phyloP scores from a whole-genome alignment of 2,797 vertebrate species.

The Centropyge bicolor region DNA sequence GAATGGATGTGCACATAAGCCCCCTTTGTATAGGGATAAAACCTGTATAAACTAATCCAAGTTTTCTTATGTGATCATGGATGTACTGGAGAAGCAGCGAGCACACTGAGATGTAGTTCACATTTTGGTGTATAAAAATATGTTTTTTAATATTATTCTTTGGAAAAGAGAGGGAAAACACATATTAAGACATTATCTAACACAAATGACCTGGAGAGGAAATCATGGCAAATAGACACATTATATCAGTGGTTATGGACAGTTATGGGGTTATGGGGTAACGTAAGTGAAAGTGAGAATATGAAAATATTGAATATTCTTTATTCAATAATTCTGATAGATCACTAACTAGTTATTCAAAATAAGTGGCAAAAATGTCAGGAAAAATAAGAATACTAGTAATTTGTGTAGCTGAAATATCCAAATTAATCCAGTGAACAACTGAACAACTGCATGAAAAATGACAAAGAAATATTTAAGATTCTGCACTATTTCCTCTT shows the following conservation, averaged over 20 bases:
- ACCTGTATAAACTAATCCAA: conserved; percentile 27
- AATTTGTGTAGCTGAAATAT: background rate
- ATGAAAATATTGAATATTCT: no score
- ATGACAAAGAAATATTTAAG: no score
- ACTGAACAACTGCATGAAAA: background rate
- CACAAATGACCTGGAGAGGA: background rate
- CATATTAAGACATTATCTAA: background rate
- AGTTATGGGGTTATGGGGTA: background rate
- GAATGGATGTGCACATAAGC: conserved; percentile 50
- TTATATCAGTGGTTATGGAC: background rate
- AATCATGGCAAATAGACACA: conserved; percentile 9
- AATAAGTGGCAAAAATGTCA: background rate
- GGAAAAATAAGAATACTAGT: background rate
- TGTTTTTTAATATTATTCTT: background rate
- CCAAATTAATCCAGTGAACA: background rate
- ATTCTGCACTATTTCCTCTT: no score
- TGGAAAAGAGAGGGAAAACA: background rate
- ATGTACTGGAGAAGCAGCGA: conserved; percentile 1
- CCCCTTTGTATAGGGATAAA: conserved; percentile 41
- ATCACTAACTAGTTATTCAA: background rate
- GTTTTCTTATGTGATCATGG: conserved; percentile 18
- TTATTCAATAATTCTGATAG: background rate
- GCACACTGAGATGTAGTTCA: conserved; percentile 6
- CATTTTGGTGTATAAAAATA: background rate
- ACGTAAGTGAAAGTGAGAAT: no score